Percentiles rank a stretch among this genome's conserved stretches.
phyloP scores from a whole-genome alignment of 2,888 invertebrate species.

The Cataglyphis altisquamis region DNA sequence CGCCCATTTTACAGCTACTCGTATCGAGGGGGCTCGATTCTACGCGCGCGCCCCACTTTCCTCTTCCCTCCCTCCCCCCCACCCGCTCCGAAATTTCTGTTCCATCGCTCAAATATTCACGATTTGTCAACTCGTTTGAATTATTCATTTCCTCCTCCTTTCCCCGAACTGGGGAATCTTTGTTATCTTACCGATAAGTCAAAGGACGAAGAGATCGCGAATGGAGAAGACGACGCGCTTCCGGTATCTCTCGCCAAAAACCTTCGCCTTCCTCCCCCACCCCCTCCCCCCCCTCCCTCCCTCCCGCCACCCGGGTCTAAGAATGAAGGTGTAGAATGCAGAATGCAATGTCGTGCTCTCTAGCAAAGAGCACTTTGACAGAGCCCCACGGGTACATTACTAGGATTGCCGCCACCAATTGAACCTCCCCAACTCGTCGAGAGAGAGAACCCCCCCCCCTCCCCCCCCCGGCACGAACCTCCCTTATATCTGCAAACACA shows the following conservation, averaged over 20 bases:
- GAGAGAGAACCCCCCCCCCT: not conserved
- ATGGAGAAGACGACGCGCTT: conserved; percentile 23
- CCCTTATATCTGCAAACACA: conserved; percentile 82
- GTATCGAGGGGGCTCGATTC: conserved; percentile 42
- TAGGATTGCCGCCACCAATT: conserved; percentile 84
- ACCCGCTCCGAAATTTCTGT: conserved; percentile 30
- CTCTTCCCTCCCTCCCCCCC: not conserved
- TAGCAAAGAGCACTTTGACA: conserved; percentile 82
- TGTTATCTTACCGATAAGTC: conserved; percentile 52
- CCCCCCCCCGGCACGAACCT: conserved; percentile 52
- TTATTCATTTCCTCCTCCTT: conserved; percentile 40
- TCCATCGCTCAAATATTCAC: conserved; percentile 45
- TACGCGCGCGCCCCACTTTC: conserved; percentile 1
- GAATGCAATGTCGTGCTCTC: conserved; percentile 74
- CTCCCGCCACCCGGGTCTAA: conserved; percentile 52
- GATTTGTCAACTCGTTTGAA: conserved; percentile 47
- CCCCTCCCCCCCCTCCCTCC: not conserved
- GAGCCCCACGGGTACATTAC: conserved; percentile 86
- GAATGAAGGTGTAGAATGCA: conserved; percentile 80
- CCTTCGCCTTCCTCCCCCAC: not conserved
- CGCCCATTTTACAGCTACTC: conserved; percentile 52
- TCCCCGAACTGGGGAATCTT: conserved; percentile 28
- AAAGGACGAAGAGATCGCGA: conserved; percentile 46
- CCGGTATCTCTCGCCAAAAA: conserved; percentile 2
- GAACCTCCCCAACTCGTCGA: conserved; percentile 77